Conservation (phyloP, 2,113 vertebrate species). For the Perca flavescens region DNA sequence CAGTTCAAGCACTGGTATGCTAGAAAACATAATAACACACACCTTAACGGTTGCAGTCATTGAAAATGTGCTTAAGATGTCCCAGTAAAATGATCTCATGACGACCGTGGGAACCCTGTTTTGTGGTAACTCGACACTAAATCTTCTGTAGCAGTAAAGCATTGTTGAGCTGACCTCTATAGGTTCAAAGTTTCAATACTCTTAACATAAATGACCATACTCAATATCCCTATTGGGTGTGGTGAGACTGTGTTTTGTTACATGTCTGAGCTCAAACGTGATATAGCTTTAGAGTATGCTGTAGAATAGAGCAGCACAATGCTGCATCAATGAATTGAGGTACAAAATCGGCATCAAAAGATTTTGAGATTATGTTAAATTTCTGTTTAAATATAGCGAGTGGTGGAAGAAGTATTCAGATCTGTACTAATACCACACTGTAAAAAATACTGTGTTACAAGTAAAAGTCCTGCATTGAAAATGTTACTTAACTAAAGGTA, state of each 20-base stretch:
- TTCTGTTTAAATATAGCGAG: not conserved
- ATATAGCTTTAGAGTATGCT: not conserved
- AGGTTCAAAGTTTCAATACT: not conserved
- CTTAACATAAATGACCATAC: not conserved
- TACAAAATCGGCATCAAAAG: not conserved
- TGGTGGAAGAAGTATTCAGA: too few species aligned
- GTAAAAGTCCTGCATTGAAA: too few species aligned
- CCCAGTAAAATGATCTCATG: too few species aligned
- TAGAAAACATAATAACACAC: not conserved
- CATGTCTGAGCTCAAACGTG: not conserved
- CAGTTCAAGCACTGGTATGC: constrained; percentile 83
- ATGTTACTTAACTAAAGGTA: too few species aligned
- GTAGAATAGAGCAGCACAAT: not conserved
- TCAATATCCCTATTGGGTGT: not conserved
- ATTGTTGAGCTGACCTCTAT: constrained; percentile 10
- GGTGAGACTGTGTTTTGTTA: constrained; percentile 17
- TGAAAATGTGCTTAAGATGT: not conserved
- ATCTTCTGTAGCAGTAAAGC: not conserved
- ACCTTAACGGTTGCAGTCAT: not conserved
- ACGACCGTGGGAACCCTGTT: constrained; percentile 7
- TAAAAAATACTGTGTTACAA: too few species aligned
- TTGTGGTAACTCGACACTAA: constrained; percentile 9
- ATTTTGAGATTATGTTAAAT: not conserved
- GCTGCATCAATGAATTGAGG: not conserved
- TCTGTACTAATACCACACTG: too few species aligned